Evolutionary conservation across 1,140 invertebrate species (phyloP), one percentile per base, ranked within the genome.

Genomic region (Meloidogyne hapla): DNA sequence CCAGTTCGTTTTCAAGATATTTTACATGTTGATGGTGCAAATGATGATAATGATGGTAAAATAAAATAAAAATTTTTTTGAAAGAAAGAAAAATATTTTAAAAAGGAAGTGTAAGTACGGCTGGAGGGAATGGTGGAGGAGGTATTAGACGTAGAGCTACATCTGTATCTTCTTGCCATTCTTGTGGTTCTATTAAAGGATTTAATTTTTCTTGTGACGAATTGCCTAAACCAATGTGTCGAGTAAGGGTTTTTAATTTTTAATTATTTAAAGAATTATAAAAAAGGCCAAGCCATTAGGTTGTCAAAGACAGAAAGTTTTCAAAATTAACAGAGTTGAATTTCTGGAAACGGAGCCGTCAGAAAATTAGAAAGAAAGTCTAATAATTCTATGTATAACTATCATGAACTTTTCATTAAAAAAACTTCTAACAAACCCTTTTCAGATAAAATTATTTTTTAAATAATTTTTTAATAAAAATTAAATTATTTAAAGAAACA

Each of bases 1-100:
- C 65, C 78, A 12, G n/a, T 84, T 18, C 28, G 79, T 21, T 82
- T 82, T 45, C 69, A 82, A 18, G 82, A 81, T 25, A 81, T 82
- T 71, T 65, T 82, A 23, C 73, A 76, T 23, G 23, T 66, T 38
- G 40, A 56, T 25, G 40, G 42, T 15, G 48, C 15, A 40, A 40
- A 23, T 33, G 70, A 73, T 12, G 70, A 73, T 26, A 73, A 64
- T 21, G 70, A 73, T 26, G 71, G 71, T 23, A 67, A 40, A 72
- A 38, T n/a, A n/a, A n/a, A 78, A 62, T 15, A 3, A 0, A 33
- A 78, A 64, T 28, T 15, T n/a, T 21, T 33, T 62, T 77, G 48
- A 76, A 25, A 21, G n/a, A n/a, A n/a, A n/a, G n/a, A 56, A 10
- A 18, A 33, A n/a, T 25, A 5, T 18, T 75, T 48, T 25, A n/a